These are phyloP conservation scores for Ceyx erithaca DNA, from an alignment of 2,797 vertebrate genomes.

Conservation along the genomic window DNA sequence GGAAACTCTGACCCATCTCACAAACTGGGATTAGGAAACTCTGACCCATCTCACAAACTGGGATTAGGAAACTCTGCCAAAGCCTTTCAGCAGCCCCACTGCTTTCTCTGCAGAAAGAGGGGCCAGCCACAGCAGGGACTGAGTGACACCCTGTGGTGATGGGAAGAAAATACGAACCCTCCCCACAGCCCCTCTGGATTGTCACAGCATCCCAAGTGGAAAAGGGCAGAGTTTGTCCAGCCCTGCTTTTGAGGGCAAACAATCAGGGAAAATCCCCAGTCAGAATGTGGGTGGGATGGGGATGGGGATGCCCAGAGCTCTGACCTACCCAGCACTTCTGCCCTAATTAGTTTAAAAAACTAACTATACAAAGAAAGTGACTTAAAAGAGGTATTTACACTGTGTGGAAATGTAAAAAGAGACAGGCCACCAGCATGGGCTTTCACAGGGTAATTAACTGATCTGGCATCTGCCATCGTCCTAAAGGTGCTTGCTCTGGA, in stretches of 20 bases:
- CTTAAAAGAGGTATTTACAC: conserved; percentile 57
- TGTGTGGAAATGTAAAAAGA: conserved; percentile 6
- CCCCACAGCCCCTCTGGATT: not conserved
- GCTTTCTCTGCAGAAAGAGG: not conserved
- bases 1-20: not conserved
- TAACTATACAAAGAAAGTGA: conserved; percentile 2
- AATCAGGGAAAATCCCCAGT: not conserved
- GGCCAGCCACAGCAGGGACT: not conserved
- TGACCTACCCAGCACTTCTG: not conserved
- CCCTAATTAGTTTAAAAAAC: not conserved
- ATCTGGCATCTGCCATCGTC: conserved; percentile 18
- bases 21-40: not conserved
- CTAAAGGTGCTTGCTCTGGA: not conserved
- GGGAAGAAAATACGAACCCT: not conserved
- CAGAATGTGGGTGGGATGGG: not conserved
- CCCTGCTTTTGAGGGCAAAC: not conserved
- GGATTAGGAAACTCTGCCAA: not conserved
- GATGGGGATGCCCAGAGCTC: not conserved
- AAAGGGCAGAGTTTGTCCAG: not conserved
- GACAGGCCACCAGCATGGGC: not conserved
- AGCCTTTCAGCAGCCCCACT: not conserved
- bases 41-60: not conserved
- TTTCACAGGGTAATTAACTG: conserved; percentile 7
- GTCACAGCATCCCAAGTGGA: not conserved
- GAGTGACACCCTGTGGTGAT: not conserved